phyloP scores from a whole-genome alignment of 2,113 vertebrate genomes.

The Carassius gibelio region DNA sequence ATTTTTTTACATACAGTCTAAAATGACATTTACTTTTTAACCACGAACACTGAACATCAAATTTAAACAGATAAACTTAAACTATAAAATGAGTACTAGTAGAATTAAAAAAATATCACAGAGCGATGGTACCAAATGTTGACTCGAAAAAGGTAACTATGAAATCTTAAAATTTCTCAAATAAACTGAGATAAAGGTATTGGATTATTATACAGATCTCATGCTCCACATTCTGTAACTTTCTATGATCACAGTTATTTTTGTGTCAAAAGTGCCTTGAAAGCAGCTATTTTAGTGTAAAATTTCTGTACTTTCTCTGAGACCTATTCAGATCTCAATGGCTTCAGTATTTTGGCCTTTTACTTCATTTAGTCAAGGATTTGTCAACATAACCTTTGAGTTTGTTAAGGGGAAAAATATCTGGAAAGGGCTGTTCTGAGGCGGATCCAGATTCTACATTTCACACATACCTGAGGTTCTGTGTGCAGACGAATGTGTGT shows the following conservation, averaged over 20 bases:
- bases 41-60: background rate
- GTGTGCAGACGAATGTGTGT: constrained; percentile 80
- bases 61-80: background rate
- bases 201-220: too few species aligned
- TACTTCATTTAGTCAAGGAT: background rate
- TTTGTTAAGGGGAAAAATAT: background rate
- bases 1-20: background rate
- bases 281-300: background rate
- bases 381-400: background rate
- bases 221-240: too few species aligned
- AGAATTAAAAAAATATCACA: background rate
- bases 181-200: background rate
- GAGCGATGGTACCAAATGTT: background rate
- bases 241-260: too few species aligned
- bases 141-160: background rate
- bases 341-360: background rate
- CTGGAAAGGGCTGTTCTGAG: background rate
- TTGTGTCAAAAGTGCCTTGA: too few species aligned
- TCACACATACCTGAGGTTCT: constrained; percentile 83
- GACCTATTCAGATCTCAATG: background rate
- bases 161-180: background rate
- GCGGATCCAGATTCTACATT: background rate
- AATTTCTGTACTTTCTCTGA: background rate
- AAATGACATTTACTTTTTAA: background rate
- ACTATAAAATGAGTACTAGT: background rate